A percentile compares a stretch with the other conserved stretches of the same genome.
phyloP scores from a whole-genome alignment of 2,888 invertebrate species.

The Hirtodrosophila histrioides region DNA sequence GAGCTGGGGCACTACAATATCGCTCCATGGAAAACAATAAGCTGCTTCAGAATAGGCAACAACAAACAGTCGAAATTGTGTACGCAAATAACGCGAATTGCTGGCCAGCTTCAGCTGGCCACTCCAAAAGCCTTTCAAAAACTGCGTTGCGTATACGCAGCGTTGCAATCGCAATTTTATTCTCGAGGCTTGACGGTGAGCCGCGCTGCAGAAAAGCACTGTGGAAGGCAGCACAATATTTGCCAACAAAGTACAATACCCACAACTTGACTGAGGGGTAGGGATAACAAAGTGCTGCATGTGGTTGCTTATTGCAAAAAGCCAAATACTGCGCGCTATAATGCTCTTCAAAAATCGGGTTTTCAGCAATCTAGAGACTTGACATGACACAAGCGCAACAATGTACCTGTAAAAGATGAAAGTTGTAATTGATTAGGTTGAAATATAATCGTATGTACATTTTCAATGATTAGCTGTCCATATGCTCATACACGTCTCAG shows the following conservation, averaged over 20 bases:
- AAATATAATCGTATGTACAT: no score
- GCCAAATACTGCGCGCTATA: slow-evolving; percentile 23
- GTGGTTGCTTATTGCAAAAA: slow-evolving; percentile 47
- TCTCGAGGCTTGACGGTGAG: slow-evolving; percentile 54
- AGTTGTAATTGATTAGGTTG: no score
- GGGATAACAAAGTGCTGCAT: slow-evolving; percentile 18
- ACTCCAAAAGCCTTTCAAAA: slow-evolving; percentile 34
- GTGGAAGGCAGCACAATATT: slow-evolving; percentile 68
- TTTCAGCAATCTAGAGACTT: background rate
- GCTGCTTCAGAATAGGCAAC: slow-evolving; percentile 38
- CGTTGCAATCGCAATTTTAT: slow-evolving; percentile 73
- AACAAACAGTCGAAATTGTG: slow-evolving; percentile 69
- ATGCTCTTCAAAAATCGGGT: slow-evolving; percentile 38
- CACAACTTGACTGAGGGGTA: slow-evolving; percentile 36
- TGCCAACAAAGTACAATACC: slow-evolving; percentile 63
- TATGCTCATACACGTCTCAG: no score
- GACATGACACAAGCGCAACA: background rate
- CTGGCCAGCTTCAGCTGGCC: slow-evolving; percentile 26
- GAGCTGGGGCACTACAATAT: slow-evolving; percentile 14
- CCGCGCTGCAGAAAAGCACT: slow-evolving; percentile 26
- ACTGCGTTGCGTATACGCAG: slow-evolving; percentile 72
- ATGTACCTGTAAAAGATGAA: no score
- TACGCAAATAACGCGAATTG: slow-evolving; percentile 67
- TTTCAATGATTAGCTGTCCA: no score
- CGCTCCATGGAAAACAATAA: slow-evolving; percentile 56